These are phyloP conservation scores for Henicopernis longicauda DNA, from an alignment of 2,113 vertebrate genomes.

Conservation along the genomic window DNA sequence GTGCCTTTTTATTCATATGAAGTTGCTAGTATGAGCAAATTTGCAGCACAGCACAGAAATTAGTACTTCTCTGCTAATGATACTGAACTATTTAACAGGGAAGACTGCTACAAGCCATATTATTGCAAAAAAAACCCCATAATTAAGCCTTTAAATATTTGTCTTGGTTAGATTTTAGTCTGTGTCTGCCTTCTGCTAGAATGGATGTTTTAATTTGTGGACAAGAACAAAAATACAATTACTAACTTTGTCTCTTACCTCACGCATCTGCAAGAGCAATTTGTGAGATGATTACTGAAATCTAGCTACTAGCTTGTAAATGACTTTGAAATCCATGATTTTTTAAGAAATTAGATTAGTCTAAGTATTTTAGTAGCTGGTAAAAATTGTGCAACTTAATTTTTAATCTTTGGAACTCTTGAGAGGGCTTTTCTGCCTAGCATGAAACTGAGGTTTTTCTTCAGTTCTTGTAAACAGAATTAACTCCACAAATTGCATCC, in stretches of 20 bases:
- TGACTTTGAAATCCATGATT: not conserved
- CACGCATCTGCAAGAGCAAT: not conserved
- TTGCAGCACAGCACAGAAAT: not conserved
- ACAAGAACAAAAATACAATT: not conserved
- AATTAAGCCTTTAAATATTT: not conserved
- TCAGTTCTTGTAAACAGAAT: conserved; percentile 32
- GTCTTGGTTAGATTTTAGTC: not conserved
- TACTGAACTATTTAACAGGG: not conserved
- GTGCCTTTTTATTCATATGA: not conserved
- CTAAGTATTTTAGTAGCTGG: conserved; percentile 4
- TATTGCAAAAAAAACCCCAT: not conserved
- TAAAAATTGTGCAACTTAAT: conserved; percentile 7
- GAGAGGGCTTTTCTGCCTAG: conserved; percentile 18
- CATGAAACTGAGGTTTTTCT: not conserved
- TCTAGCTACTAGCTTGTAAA: not conserved
- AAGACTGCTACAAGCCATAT: not conserved
- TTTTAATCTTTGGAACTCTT: conserved; percentile 12
- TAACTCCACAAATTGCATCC: not conserved
- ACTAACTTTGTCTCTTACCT: not conserved
- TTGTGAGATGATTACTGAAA: not conserved
- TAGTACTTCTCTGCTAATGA: not conserved
- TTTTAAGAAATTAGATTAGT: conserved; percentile 18
- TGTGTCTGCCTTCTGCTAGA: not conserved
- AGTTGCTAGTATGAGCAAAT: not conserved
- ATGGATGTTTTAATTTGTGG: not conserved